Conservation (phyloP, 2,113 vertebrate species). For the Sminthopsis crassicaudata region DNA sequence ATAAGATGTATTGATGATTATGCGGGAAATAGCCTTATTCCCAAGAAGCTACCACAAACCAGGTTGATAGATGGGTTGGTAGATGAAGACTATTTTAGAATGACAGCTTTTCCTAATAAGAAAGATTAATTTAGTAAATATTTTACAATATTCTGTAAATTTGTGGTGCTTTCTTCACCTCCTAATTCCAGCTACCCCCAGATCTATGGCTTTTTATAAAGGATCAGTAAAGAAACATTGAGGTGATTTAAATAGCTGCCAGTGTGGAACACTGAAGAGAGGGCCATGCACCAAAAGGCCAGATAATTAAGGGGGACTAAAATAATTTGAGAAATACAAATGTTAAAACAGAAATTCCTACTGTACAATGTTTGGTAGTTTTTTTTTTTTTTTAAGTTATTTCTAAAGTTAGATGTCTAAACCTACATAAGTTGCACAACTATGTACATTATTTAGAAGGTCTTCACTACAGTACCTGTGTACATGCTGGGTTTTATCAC, state of each 20-base stretch:
- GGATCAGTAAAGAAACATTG: conserved; percentile 69
- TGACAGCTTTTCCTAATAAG: conserved; percentile 2
- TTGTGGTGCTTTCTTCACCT: conserved; percentile 61
- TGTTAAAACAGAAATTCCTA: conserved; percentile 78
- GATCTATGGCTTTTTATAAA: conserved; percentile 88
- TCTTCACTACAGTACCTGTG: conserved; percentile 89
- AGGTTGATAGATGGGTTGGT: conserved; percentile 34
- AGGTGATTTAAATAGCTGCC: conserved; percentile 81
- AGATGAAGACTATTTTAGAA: conserved; percentile 53
- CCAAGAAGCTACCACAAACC: conserved; percentile 63
- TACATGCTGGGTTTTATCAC: conserved; percentile 91
- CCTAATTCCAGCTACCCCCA: conserved; percentile 67
- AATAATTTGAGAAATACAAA: conserved; percentile 66
- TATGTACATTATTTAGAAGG: conserved; percentile 92
- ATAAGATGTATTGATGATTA: not conserved
- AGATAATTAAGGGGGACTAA: not conserved
- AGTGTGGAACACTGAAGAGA: conserved; percentile 77
- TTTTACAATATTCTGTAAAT: conserved; percentile 82
- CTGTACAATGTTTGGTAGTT: conserved; percentile 51
- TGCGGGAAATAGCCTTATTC: conserved; percentile 20
- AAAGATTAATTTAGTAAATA: conserved; percentile 79
- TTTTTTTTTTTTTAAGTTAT: conserved; percentile 86
- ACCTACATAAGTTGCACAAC: conserved; percentile 84
- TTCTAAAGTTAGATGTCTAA: conserved; percentile 86
- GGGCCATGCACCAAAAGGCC: conserved; percentile 77